Conservation (phyloP, 2,113 vertebrate species). For the Herpetotheres cachinnans region DNA sequence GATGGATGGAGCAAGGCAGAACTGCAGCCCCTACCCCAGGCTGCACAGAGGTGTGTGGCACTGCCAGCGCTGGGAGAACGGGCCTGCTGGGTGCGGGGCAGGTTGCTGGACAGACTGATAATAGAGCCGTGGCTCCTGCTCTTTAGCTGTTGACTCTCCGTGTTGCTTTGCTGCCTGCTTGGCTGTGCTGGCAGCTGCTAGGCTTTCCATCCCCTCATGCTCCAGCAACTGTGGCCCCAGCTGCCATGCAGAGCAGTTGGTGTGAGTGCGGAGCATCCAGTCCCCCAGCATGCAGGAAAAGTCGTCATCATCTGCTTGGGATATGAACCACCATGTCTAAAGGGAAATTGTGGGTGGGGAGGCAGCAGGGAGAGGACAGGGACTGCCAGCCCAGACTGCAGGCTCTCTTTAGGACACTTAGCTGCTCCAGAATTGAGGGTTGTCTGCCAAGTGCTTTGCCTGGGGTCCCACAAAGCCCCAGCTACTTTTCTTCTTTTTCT, state of each 20-base stretch:
- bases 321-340: not conserved
- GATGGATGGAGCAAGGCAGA: not conserved
- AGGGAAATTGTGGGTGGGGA: not conserved
- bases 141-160: not conserved
- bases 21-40: not conserved
- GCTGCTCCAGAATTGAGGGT: not conserved
- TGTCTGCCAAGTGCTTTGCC: not conserved
- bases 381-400: not conserved
- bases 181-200: not conserved
- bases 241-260: not conserved
- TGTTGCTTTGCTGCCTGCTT: not conserved
- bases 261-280: not conserved
- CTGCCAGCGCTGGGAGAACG: not conserved
- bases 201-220: not conserved
- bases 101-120: not conserved
- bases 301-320: not conserved
- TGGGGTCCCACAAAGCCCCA: not conserved
- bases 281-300: fast-evolving
- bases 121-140: not conserved
- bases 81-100: not conserved
- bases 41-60: not conserved
- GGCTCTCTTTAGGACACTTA: not conserved
- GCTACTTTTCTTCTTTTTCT: too few relatives aligned
- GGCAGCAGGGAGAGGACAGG: not conserved
- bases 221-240: too few relatives aligned